These are phyloP conservation scores for Anser brachyrhynchus DNA, from an alignment of 2,113 vertebrate genomes.

Conservation along the genomic window DNA sequence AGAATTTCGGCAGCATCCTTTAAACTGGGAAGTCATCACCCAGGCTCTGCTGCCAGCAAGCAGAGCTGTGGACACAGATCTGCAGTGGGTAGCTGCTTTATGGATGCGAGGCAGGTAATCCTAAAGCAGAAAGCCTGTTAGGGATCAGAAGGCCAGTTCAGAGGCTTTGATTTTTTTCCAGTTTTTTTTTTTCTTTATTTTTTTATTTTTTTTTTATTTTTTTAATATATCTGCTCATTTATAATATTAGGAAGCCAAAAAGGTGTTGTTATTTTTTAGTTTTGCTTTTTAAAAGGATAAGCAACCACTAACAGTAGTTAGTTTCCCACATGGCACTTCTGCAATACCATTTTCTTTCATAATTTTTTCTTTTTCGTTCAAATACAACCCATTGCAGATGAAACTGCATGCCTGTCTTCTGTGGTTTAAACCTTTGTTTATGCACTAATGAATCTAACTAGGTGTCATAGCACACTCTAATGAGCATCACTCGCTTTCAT, in stretches of 20 bases:
- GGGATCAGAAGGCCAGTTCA: not conserved
- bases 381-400: not conserved
- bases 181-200: not conserved
- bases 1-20: not conserved
- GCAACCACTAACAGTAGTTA: not conserved
- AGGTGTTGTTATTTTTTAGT: not conserved
- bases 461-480: conserved; percentile 49
- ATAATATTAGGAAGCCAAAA: not conserved
- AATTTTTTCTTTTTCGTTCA: not conserved
- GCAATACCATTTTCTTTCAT: not conserved
- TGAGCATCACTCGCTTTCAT: conserved; percentile 39
- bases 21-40: not conserved
- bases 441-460: conserved; percentile 48
- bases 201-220: not conserved
- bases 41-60: not conserved
- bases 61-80: not conserved
- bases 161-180: not conserved
- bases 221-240: not conserved
- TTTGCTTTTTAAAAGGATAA: not conserved
- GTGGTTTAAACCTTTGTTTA: conserved; percentile 4
- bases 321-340: not conserved
- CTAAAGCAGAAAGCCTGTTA: not conserved
- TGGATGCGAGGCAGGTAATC: not conserved
- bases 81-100: not conserved
- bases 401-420: not conserved